Base-by-base conservation (phyloP, 2,797 vertebrate genomes). In the Lates japonicus region DNA sequence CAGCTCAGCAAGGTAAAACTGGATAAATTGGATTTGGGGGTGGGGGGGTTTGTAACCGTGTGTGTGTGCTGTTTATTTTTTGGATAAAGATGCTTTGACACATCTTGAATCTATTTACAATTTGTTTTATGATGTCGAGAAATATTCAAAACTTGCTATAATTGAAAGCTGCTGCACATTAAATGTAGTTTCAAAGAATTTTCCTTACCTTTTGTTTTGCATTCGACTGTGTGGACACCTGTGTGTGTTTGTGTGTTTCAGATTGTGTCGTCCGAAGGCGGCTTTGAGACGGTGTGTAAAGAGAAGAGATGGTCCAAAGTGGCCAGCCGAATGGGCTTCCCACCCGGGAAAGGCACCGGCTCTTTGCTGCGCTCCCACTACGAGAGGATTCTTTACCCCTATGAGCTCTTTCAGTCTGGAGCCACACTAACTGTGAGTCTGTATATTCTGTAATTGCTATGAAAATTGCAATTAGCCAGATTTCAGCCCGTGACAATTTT, bases 291-390 rank as follows among this genome's bases (percentile, higher is more conserved):
- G 0, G 96, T 96, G 46, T 98, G 97, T 87, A 99, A 98, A 91
- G 97, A 99, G 93, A 99, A 98, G 93, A 95, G 96, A 20, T 99
- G 98, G 98, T 97, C 98, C 71, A 98, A 97, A 90, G 97, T 99
- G 86, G 95, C 97, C 35, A 95, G 93, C 78, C 96, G 97, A 3
- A 97, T 99, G 95, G 97, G 97, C 61, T 99, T 97, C 88, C 95
- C 97, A n/a, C 89, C 96, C 0, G 98, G 98, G 65, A 99, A 97
- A 93, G 97, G 97, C 84, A 96, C 94, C 0, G 97, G 97, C 1
- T 97, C 98, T 0, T 88, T 99, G 66, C 94, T 99, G 55, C 98
- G 98, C 79, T 96, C 97, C 20, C 98, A 99, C 86, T 99, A 98
- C 55, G 97, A 99, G 86, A 95, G 96, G 82, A 97, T 99, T 89